Evolutionary conservation across 2,888 invertebrate species (phyloP).

Genomic region (Amaurobius ferox): DNA sequence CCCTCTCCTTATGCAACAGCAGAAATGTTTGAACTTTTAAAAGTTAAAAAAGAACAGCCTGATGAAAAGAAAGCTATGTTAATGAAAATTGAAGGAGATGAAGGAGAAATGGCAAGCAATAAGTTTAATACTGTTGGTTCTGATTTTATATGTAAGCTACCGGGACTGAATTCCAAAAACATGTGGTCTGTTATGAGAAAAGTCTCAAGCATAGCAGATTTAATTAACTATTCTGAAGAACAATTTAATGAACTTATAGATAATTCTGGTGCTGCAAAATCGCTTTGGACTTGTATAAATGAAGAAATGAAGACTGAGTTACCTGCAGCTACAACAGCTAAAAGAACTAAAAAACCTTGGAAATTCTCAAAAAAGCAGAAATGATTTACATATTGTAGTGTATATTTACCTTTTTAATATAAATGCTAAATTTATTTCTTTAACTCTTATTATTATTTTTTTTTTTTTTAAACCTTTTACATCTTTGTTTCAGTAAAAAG

Average conservation of each 20-base stretch:
- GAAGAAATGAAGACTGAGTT: slow-evolving; percentile 43
- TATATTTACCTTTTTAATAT: background rate
- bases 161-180: slow-evolving; percentile 93
- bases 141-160: slow-evolving; percentile 90
- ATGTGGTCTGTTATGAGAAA: slow-evolving; percentile 86
- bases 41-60: slow-evolving; percentile 91
- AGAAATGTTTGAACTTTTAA: slow-evolving; percentile 95
- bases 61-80: slow-evolving; percentile 84
- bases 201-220: slow-evolving; percentile 82
- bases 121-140: slow-evolving; percentile 83
- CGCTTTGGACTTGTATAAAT: slow-evolving; percentile 78
- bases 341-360: slow-evolving; percentile 41
- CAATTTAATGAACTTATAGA: slow-evolving; percentile 85
- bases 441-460: background rate
- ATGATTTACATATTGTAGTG: background rate
- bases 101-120: slow-evolving; percentile 78
- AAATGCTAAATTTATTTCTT: background rate
- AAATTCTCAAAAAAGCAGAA: background rate
- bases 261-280: slow-evolving; percentile 79
- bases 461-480: background rate
- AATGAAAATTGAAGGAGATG: slow-evolving; percentile 82
- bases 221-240: slow-evolving; percentile 80
- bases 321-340: background rate
- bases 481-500: no score
- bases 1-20: slow-evolving; percentile 97